These are phyloP conservation scores for Ferrisia virgata DNA, from an alignment of 2,888 invertebrate genomes.

Conservation along the genomic window DNA sequence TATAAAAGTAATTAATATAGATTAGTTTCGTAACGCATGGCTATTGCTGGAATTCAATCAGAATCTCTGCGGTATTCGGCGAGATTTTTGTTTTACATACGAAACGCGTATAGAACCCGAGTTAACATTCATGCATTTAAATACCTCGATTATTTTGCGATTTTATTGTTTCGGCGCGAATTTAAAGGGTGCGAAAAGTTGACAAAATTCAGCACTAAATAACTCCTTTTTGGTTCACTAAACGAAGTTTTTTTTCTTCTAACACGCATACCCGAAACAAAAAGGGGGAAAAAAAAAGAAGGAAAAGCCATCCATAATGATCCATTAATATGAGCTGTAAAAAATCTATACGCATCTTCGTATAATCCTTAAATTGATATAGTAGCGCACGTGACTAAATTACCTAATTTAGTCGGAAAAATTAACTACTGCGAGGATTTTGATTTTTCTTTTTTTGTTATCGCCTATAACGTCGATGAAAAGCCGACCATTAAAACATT, in stretches of 20 bases:
- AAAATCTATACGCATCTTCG: not conserved
- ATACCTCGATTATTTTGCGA: slow-evolving; percentile 7
- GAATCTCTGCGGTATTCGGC: not conserved
- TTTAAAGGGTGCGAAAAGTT: not conserved
- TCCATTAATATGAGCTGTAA: not conserved
- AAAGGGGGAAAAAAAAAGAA: not conserved
- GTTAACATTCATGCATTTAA: slow-evolving; percentile 17
- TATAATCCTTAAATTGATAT: slow-evolving; percentile 16
- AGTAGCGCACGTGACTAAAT: not conserved
- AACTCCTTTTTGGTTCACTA: not conserved
- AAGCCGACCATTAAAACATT: slow-evolving; percentile 3
- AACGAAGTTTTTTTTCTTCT: not conserved
- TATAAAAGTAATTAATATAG: slow-evolving; percentile 26
- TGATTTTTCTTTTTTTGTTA: slow-evolving; percentile 1
- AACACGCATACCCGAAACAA: too few species aligned
- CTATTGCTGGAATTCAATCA: not conserved
- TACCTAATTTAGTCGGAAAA: not conserved
- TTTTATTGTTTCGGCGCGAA: not conserved
- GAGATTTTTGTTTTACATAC: not conserved
- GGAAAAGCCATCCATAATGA: not conserved
- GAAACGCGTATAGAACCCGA: too few species aligned
- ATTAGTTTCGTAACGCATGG: not conserved
- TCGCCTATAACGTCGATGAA: not conserved
- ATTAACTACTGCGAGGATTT: not conserved
- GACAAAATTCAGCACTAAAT: not conserved